A percentile compares a stretch with the other conserved stretches of the same genome.
These are phyloP conservation scores for Cyclophora punctaria DNA, from an alignment of 2,888 invertebrate genomes.

Conservation along the genomic window DNA sequence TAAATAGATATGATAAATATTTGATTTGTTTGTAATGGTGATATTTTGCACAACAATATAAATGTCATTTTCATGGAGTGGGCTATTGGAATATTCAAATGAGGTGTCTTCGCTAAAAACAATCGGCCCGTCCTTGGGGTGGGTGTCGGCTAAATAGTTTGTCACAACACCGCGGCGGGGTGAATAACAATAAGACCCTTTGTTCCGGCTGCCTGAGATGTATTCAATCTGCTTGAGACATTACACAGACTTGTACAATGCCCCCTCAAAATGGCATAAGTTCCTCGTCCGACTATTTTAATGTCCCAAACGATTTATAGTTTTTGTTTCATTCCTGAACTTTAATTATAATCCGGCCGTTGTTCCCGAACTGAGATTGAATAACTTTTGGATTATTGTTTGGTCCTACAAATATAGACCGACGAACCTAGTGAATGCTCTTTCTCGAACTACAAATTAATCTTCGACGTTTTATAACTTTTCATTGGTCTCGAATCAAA, in stretches of 20 bases:
- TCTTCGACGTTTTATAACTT: no score
- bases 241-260: slow-evolving; percentile 52
- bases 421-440: no score
- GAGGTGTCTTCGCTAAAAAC: slow-evolving; percentile 40
- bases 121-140: slow-evolving; percentile 37
- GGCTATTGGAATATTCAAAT: slow-evolving; percentile 21
- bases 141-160: slow-evolving; percentile 53
- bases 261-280: slow-evolving; percentile 25
- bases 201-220: slow-evolving; percentile 52
- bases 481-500: not conserved
- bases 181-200: slow-evolving; percentile 71
- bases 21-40: no score
- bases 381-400: not conserved
- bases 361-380: slow-evolving; percentile 1
- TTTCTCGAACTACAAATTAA: no score
- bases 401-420: no score
- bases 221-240: slow-evolving; percentile 65
- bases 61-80: slow-evolving; percentile 13
- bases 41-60: slow-evolving; percentile 2
- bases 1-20: no score
- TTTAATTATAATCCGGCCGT: slow-evolving; percentile 1
- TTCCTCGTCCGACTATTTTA: slow-evolving; percentile 20
- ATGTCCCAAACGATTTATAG: slow-evolving; percentile 20
- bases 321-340: slow-evolving; percentile 19
- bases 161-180: slow-evolving; percentile 55